Percentiles rank a stretch among this genome's conserved stretches.
Conservation (phyloP, 2,113 vertebrate species). For the Nothocercus julius region DNA sequence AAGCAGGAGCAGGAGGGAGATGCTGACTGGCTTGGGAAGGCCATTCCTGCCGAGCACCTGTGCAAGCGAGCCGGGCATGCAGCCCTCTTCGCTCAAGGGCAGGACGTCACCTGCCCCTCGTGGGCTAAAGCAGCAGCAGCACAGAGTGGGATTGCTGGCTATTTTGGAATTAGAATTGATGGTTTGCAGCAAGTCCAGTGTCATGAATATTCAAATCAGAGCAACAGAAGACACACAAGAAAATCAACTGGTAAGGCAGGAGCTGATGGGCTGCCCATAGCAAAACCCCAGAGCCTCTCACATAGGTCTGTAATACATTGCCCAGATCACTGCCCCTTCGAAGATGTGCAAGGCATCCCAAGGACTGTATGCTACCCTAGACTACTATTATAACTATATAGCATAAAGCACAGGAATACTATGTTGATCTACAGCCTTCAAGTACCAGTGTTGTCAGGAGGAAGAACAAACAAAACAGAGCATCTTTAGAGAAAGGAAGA, state of each 20-base stretch:
- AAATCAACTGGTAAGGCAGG: neutral
- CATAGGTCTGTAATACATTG: neutral
- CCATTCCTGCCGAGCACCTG: neutral
- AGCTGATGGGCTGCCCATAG: neutral
- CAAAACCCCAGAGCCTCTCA: neutral
- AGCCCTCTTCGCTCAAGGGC: neutral
- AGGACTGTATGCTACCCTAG: neutral
- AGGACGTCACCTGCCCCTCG: no score
- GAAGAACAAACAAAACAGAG: neutral
- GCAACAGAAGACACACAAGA: neutral
- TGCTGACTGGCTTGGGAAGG: neutral
- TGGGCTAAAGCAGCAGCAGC: neutral
- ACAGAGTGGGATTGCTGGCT: neutral
- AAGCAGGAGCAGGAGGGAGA: accelerated
- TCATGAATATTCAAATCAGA: neutral
- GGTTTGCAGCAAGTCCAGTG: neutral
- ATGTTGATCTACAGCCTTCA: neutral
- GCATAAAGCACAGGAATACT: neutral
- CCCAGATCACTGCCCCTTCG: neutral
- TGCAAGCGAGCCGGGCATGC: neutral
- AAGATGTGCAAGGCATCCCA: neutral
- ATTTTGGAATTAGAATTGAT: neutral
- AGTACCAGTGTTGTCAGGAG: neutral
- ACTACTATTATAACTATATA: neutral
- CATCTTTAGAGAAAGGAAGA: neutral